Conservation (phyloP, 2,113 vertebrate species). For the Salvelinus sp. region DNA sequence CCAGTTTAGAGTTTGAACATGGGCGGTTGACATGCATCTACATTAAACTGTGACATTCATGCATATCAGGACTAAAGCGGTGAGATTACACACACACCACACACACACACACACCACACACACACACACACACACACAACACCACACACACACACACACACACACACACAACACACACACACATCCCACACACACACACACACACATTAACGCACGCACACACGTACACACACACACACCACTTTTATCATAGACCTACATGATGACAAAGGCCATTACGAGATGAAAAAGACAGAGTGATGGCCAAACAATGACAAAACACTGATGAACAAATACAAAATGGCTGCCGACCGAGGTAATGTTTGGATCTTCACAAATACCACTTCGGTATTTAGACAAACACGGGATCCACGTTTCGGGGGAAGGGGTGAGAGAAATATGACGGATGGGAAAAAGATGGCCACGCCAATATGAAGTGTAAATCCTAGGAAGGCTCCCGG, state of each 20-base stretch:
- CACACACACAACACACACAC: too few relatives aligned
- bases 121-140: too few relatives aligned
- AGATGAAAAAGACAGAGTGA: slow-evolving; percentile 39
- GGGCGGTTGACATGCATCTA: slow-evolving; percentile 45
- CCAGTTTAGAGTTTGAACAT: slow-evolving; percentile 58
- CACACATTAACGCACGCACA: too few relatives aligned
- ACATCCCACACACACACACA: too few relatives aligned
- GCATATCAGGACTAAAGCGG: slow-evolving; percentile 37
- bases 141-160: too few relatives aligned
- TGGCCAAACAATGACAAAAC: slow-evolving; percentile 20
- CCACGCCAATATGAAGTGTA: slow-evolving; percentile 37
- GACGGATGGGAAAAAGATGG: slow-evolving; percentile 22
- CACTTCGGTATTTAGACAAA: neutral
- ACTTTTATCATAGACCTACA: slow-evolving; percentile 18
- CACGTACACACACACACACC: neutral
- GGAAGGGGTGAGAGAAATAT: slow-evolving; percentile 31
- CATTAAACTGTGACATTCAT: slow-evolving; percentile 45
- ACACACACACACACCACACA: too few relatives aligned
- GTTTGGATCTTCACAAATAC: neutral
- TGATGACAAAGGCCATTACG: neutral
- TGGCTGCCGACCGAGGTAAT: slow-evolving; percentile 21
- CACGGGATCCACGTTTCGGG: neutral
- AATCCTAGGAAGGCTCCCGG: slow-evolving; percentile 28
- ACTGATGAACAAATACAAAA: slow-evolving; percentile 31
- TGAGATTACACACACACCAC: neutral